Base-by-base conservation (phyloP, 2,888 invertebrate species). In the Physocephala rufipes region DNA sequence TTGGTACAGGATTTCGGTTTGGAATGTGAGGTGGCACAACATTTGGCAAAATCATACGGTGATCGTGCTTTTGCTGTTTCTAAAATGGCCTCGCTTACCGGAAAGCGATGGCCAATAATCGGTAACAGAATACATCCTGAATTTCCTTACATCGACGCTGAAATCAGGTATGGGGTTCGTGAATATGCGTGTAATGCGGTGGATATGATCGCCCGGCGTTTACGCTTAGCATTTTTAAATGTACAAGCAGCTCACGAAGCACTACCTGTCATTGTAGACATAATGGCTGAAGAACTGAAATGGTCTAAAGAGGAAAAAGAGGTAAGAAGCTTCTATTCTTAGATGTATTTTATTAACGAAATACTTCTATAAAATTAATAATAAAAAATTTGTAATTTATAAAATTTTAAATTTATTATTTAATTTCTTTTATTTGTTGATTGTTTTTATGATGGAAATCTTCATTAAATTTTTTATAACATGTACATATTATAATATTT, bases 91-190 rank as follows among this genome's bases (percentile, higher is more conserved):
- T 89, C 95, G 26, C 90, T 99, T 79, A 99, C 99, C 1, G 99
- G 99, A 79, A 96, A 95, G 86, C 89, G 98, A 73, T 99, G 99
- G 98, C 99, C 99, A 1, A 95, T 99, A 75, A 96, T 99, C 77
- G 99, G 99, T 76, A 93, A 93, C 82, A 93, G 96, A 83, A 89
- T 99, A 70, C 99, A 99, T 86, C 96, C 96, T 0, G 99, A 99
- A 86, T 99, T 97, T 86, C 99, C 99, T 0, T 99, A 99, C 86
- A 95, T 99, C 81, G 99, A 99, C 84, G 99, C 99, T 16, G 99
- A 99, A 87, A 90, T 92, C 76, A 89, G 90, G 76, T 99, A 99
- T 86, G 99, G 99, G 13, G 91, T 95, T 65, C 91, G 94, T 67
- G 99, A 99, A 87, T 99, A 99, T 87, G 99, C 99, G 7, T 93